Percentiles rank a stretch among this genome's conserved stretches.
Evolutionary conservation across 2,113 vertebrate genomes (phyloP).

Genomic region (Erpornis zantholeuca): DNA sequence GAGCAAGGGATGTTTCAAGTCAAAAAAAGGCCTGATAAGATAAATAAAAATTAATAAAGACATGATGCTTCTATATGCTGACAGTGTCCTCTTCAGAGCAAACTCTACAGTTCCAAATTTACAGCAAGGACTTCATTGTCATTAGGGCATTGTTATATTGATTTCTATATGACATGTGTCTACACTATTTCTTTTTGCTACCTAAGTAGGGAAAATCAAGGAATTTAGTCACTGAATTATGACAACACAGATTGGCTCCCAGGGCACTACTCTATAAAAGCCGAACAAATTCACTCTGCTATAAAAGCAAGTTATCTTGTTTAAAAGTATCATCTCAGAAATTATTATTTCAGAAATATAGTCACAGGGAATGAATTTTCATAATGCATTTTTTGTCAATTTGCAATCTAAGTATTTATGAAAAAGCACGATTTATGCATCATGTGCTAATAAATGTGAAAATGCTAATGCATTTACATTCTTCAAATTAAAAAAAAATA

Average conservation of each 20-base stretch:
- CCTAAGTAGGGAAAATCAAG: constrained; percentile 1
- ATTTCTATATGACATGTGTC: not conserved
- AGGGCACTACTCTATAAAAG: not conserved
- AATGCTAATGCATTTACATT: constrained; percentile 10
- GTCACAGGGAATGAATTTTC: not conserved
- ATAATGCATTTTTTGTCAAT: constrained; percentile 30
- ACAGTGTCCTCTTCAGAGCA: not conserved
- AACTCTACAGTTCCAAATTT: not conserved
- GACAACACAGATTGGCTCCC: not conserved
- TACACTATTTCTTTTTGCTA: not conserved
- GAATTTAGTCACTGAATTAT: not conserved
- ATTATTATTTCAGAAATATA: constrained; percentile 42
- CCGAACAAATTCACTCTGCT: not conserved
- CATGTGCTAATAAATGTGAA: constrained; percentile 7
- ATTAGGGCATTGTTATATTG: not conserved
- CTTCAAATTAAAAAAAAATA: not conserved
- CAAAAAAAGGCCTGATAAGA: not conserved
- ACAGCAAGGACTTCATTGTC: not conserved
- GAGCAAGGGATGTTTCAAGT: not conserved
- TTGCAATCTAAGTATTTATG: constrained; percentile 42
- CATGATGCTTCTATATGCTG: not conserved
- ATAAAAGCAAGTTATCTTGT: not conserved
- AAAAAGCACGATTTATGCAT: not conserved
- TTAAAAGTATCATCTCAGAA: not conserved
- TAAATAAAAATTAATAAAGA: not conserved